A percentile compares a stretch with the other conserved stretches of the same genome.
phyloP scores from a whole-genome alignment of 2,797 vertebrate genomes.

The Spheniscus humboldti region DNA sequence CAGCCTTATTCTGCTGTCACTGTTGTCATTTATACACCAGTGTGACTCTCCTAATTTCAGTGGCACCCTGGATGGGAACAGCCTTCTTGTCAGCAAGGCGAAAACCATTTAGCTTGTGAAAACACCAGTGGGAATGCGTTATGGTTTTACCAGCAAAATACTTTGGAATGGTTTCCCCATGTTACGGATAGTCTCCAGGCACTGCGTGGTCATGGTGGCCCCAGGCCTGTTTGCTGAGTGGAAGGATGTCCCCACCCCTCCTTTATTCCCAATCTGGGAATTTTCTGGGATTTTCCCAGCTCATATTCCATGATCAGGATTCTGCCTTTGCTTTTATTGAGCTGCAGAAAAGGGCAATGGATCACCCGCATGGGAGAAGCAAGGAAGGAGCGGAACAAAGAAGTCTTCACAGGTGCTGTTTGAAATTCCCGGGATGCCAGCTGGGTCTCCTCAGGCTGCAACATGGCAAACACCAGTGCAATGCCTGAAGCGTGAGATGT shows the following conservation, averaged over 20 bases:
- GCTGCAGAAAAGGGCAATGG: neutral
- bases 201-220: accelerated
- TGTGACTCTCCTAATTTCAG: neutral
- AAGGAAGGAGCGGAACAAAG: neutral
- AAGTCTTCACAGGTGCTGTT: neutral
- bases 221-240: neutral
- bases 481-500: neutral
- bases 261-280: neutral
- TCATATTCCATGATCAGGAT: neutral
- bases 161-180: neutral
- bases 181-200: neutral
- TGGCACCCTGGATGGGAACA: neutral
- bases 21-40: neutral
- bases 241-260: neutral
- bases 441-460: neutral
- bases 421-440: conserved; percentile 15
- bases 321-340: neutral
- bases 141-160: neutral
- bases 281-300: neutral
- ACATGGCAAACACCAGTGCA: neutral
- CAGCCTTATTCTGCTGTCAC: neutral
- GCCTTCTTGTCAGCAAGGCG: neutral
- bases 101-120: neutral
- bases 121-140: neutral
- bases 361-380: neutral